phyloP scores from a whole-genome alignment of 2,888 invertebrate genomes.

The Hyposoter didymator region DNA sequence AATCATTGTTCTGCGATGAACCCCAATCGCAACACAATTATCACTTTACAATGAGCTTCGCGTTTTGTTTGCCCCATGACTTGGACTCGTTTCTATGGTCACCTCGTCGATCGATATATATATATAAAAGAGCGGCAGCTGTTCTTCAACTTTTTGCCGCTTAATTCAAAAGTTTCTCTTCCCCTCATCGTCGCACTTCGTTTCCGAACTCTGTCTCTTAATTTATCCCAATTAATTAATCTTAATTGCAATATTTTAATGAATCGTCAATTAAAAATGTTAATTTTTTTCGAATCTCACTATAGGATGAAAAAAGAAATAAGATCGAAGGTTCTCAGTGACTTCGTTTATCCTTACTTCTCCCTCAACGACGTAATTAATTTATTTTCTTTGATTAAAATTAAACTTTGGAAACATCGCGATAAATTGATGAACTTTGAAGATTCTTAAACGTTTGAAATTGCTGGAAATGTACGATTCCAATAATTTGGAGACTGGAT shows the following conservation, averaged over 20 bases:
- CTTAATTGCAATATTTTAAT: not conserved
- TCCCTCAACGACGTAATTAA: slow-evolving; percentile 47
- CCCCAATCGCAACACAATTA: slow-evolving; percentile 10
- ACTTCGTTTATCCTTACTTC: slow-evolving; percentile 45
- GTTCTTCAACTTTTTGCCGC: slow-evolving; percentile 45
- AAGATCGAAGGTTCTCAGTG: slow-evolving; percentile 50
- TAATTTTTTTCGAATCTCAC: not conserved
- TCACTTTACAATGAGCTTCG: slow-evolving; percentile 19
- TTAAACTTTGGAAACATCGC: not conserved
- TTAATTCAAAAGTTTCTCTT: slow-evolving; percentile 32
- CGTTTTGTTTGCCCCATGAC: slow-evolving; percentile 60
- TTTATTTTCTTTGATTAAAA: not conserved
- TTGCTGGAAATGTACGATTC: slow-evolving; percentile 60
- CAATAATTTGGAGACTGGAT: slow-evolving; percentile 49
- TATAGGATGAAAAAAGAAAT: slow-evolving; percentile 61
- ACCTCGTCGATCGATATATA: slow-evolving; percentile 40
- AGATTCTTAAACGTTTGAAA: slow-evolving; percentile 56
- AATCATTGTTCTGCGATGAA: slow-evolving; percentile 52
- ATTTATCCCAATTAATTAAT: not conserved
- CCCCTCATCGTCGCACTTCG: not conserved
- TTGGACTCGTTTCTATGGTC: slow-evolving; percentile 43
- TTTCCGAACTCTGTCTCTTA: not conserved
- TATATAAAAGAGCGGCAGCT: slow-evolving; percentile 57
- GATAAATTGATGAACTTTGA: not conserved
- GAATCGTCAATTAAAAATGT: not conserved